phyloP scores from a whole-genome alignment of 2,797 vertebrate species.

The Phyllotis vaccarum region DNA sequence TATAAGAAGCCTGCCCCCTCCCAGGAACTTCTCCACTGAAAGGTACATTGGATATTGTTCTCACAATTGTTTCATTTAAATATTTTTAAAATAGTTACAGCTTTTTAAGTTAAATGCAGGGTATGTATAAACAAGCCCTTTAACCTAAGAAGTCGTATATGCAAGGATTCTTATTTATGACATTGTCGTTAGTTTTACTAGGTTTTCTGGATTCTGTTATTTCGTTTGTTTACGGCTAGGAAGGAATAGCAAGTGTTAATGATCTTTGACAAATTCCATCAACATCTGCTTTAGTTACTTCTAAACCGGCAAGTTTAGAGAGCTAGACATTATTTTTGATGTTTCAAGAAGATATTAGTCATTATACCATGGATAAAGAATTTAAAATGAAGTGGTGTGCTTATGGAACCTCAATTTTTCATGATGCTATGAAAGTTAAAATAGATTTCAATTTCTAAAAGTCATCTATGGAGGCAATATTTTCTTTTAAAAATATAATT shows the following conservation, averaged over 20 bases:
- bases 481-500: neutral
- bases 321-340: conserved; percentile 38
- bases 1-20: neutral
- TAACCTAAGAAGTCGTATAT: conserved; percentile 17
- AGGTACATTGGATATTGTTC: neutral
- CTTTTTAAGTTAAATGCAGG: neutral
- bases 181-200: conserved; percentile 57
- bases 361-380: neutral
- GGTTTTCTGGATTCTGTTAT: neutral
- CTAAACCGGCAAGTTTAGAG: neutral
- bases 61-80: neutral
- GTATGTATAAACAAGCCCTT: neutral
- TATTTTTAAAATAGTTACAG: neutral
- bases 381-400: neutral
- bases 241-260: neutral
- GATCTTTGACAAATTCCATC: conserved; percentile 28
- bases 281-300: conserved; percentile 48
- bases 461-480: neutral
- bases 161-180: conserved; percentile 38
- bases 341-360: neutral
- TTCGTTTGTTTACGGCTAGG: conserved; percentile 15
- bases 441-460: conserved; percentile 26
- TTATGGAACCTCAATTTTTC: neutral
- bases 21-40: neutral
- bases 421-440: neutral